Evolutionary conservation across 1,140 invertebrate genomes (phyloP), one percentile per base, ranked within the genome.

Genomic region (Aphelenchoides fujianensis): DNA sequence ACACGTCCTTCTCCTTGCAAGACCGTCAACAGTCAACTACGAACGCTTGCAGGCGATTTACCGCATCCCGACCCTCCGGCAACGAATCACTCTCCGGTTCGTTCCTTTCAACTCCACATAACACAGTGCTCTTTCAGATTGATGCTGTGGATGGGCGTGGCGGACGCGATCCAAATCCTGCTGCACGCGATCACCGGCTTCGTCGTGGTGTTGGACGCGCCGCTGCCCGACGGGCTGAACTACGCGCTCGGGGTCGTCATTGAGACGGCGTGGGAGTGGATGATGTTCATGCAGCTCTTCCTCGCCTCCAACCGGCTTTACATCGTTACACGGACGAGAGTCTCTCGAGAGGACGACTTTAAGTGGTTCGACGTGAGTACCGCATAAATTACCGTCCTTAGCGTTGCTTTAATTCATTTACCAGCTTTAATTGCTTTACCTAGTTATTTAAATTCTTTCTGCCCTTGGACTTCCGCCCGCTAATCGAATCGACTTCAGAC

Each of bases 321-420:
- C 5, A 59, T 59, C 7, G 23, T 59, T 5, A 59, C 23, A 32
- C 5, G 23, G 55, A 59, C 5, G 23, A 59, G 5, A 5, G 34
- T 59, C 55, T 7, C 55, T 7, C 55, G 23, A 23, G 55, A 59
- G 34, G 34, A 59, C 5, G 55, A 59, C 5, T 5, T 59, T 5
- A 59, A 59, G 5, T 59, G 34, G 27, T 59, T 59, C 19, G 55
- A 59, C 19, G 55, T 59, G 19, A 59, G 55, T 59, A n/a, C n/a
- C n/a, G n/a, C n/a, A n/a, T n/a, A n/a, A n/a, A n/a, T n/a, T n/a
- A n/a, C n/a, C n/a, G n/a, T n/a, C n/a, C n/a, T n/a, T n/a, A n/a
- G n/a, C n/a, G n/a, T n/a, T n/a, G n/a, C n/a, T n/a, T n/a, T n/a
- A n/a, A n/a, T n/a, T n/a, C n/a, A n/a, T n/a, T n/a, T n/a, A n/a